Evolutionary conservation across 2,888 invertebrate species (phyloP).

Genomic region (Osmoderma eremita): DNA sequence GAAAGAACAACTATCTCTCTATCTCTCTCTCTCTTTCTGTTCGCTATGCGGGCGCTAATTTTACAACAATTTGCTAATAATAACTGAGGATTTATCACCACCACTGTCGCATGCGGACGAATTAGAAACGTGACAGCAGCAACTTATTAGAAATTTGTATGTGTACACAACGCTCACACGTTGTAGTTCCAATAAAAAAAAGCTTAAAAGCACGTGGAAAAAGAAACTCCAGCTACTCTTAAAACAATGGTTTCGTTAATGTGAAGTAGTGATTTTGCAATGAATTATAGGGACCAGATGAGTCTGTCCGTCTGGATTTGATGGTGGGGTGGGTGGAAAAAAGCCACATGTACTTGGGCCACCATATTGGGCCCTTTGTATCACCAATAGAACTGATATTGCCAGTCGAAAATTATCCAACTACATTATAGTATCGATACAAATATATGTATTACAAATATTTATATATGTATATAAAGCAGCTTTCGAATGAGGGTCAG

Average conservation of each 20-base stretch:
- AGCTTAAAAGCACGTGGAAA: not conserved
- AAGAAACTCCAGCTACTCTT: not conserved
- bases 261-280: no score
- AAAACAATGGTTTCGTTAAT: not conserved
- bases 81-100: conserved; percentile 27
- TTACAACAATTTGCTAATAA: conserved; percentile 31
- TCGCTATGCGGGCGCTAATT: conserved; percentile 16
- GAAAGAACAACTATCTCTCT: not conserved
- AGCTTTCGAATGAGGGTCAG: no score
- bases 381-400: no score
- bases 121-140: conserved; percentile 33
- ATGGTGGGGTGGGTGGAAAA: no score
- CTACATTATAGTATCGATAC: no score
- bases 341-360: no score
- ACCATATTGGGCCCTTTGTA: no score
- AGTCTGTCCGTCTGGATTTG: no score
- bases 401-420: no score
- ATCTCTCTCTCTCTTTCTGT: conserved; percentile 2
- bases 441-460: no score
- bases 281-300: no score
- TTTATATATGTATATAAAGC: no score
- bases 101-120: conserved; percentile 25
- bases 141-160: conserved; percentile 15
- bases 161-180: not conserved
- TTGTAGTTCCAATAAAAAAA: not conserved